A percentile compares a stretch with the other conserved stretches of the same genome.
phyloP scores from a whole-genome alignment of 2,888 invertebrate species.

The Apomyelois bistriatella region DNA sequence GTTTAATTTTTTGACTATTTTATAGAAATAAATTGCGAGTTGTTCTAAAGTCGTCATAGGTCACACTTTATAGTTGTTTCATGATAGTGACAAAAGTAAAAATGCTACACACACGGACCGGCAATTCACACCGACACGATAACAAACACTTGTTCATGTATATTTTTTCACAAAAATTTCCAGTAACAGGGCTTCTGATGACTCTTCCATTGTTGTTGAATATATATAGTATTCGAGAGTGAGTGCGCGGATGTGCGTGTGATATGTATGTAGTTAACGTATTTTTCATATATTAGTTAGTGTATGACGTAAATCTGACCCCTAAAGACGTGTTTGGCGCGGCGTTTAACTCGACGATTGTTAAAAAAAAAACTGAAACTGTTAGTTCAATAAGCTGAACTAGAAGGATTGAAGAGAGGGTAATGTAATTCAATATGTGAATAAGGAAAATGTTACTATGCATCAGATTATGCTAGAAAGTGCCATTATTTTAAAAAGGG shows the following conservation, averaged over 20 bases:
- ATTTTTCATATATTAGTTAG: conserved; percentile 44
- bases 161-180: conserved; percentile 41
- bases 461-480: too few species aligned
- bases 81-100: too few species aligned
- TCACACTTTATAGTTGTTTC: too few species aligned
- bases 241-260: conserved; percentile 44
- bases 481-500: background rate
- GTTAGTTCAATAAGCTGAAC: background rate
- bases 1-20: too few species aligned
- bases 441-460: too few species aligned
- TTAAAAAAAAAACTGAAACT: background rate
- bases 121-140: background rate
- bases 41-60: too few species aligned
- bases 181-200: conserved; percentile 61
- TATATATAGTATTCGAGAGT: conserved; percentile 37
- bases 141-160: conserved; percentile 28
- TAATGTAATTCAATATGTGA: too few species aligned
- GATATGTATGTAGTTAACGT: conserved; percentile 34
- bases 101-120: too few species aligned
- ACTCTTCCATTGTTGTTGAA: conserved; percentile 71
- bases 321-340: conserved; percentile 17
- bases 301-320: conserved; percentile 30
- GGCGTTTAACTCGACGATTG: background rate
- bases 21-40: too few species aligned
- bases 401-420: too few species aligned